phyloP scores from a whole-genome alignment of 1,140 invertebrate genomes.

The Trichonephila inaurata region DNA sequence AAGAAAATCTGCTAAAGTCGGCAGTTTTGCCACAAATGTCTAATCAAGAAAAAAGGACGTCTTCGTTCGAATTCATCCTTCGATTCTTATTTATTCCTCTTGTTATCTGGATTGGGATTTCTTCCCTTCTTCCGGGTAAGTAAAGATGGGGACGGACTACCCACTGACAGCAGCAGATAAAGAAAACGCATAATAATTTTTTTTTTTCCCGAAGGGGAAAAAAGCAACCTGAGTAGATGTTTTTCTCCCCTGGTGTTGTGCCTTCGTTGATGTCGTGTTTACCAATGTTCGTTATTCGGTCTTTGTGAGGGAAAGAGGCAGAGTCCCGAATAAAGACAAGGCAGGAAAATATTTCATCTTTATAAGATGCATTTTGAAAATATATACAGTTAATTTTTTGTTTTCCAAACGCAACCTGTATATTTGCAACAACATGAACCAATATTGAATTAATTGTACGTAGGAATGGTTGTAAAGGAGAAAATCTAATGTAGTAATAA shows the following conservation, averaged over 20 bases:
- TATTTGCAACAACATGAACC: too few relatives aligned
- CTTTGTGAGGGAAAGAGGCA: neutral
- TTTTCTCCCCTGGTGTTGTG: neutral
- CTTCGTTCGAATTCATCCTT: neutral
- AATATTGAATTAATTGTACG: too few relatives aligned
- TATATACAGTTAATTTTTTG: too few relatives aligned
- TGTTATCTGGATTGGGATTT: constrained; percentile 2
- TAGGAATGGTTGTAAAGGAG: too few relatives aligned
- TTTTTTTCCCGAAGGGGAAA: neutral
- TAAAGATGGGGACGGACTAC: neutral
- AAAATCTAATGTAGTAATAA: too few relatives aligned
- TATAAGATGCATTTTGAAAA: too few relatives aligned
- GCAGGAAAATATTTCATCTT: too few relatives aligned
- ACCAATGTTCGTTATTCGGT: constrained; percentile 6
- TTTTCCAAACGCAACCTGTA: too few relatives aligned
- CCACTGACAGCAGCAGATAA: constrained; percentile 12
- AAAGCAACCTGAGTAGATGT: neutral
- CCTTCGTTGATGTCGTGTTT: constrained; percentile 4
- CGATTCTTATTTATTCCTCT: constrained; percentile 56
- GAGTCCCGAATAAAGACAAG: neutral
- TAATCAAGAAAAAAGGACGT: constrained; percentile 46
- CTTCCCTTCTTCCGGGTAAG: constrained; percentile 14
- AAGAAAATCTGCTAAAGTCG: constrained; percentile 9
- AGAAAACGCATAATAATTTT: constrained; percentile 10
- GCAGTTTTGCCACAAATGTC: constrained; percentile 58